These are phyloP conservation scores for Pseudomugil tenellus DNA, from an alignment of 2,797 vertebrate species.

Conservation along the genomic window DNA sequence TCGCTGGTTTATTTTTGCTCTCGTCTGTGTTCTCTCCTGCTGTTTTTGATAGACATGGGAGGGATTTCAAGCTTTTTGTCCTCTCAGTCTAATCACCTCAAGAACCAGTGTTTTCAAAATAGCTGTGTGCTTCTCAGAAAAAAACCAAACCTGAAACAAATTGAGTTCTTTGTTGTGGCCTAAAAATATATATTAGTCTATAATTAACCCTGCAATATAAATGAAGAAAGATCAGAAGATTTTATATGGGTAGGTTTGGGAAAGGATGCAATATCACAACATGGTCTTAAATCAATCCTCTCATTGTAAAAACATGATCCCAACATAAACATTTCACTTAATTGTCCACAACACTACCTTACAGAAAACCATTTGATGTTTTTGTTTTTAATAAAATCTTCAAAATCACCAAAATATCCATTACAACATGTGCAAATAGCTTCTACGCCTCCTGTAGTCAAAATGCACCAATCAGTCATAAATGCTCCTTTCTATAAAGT, in stretches of 20 bases:
- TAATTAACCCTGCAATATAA: background rate
- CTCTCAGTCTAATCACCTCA: background rate
- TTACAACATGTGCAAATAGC: background rate
- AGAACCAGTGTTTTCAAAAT: background rate
- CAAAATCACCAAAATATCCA: background rate
- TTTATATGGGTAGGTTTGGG: background rate
- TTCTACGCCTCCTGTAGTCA: background rate
- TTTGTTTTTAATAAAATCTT: background rate
- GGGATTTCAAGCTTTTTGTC: background rate
- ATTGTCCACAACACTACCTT: too few species aligned
- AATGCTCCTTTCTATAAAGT: background rate
- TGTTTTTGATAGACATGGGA: background rate
- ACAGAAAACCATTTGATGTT: background rate
- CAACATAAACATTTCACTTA: background rate
- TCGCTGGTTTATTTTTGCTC: background rate
- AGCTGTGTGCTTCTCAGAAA: background rate
- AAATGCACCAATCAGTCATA: background rate
- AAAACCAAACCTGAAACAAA: background rate
- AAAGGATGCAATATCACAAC: too few species aligned
- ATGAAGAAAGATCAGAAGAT: background rate
- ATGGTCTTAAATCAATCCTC: background rate
- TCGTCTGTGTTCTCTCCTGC: too few species aligned
- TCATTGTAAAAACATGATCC: background rate
- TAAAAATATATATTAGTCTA: background rate
- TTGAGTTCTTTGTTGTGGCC: background rate